These are phyloP conservation scores for Leucopternis melanops DNA, from an alignment of 2,113 vertebrate species.

Conservation along the genomic window DNA sequence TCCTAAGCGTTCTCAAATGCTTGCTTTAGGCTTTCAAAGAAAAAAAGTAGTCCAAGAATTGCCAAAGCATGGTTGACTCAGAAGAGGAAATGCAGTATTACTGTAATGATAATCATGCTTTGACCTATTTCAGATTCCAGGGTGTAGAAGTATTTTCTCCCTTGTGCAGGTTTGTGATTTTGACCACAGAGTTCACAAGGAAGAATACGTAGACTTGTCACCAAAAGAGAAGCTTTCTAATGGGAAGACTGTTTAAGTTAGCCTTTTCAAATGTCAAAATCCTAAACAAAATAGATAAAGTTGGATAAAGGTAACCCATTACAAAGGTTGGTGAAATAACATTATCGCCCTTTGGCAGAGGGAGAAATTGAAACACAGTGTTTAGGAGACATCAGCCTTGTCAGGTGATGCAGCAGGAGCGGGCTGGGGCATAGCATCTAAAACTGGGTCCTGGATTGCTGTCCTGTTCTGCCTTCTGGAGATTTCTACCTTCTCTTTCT, in stretches of 20 bases:
- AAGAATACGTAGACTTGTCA: not conserved
- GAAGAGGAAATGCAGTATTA: not conserved
- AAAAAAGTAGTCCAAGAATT: not conserved
- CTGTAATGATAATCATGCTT: not conserved
- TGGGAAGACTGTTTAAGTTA: not conserved
- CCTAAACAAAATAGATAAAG: not conserved
- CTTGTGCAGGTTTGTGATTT: not conserved
- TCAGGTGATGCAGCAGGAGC: not conserved
- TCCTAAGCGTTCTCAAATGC: not conserved
- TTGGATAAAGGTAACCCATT: constrained; percentile 15
- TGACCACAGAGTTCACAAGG: not conserved
- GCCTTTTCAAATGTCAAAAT: constrained; percentile 52
- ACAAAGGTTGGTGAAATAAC: constrained; percentile 52
- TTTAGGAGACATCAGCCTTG: not conserved
- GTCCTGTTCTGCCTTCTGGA: not conserved
- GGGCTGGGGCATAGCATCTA: not conserved
- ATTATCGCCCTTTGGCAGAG: constrained; percentile 19
- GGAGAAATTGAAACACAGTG: not conserved
- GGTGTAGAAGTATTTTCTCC: not conserved
- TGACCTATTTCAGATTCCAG: not conserved
- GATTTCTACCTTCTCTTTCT: not conserved
- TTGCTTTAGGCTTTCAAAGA: not conserved
- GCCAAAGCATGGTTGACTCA: not conserved
- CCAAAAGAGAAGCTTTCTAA: not conserved
- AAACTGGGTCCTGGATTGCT: not conserved